These are phyloP conservation scores for Nineta flava DNA, from an alignment of 2,888 invertebrate species.

Conservation along the genomic window DNA sequence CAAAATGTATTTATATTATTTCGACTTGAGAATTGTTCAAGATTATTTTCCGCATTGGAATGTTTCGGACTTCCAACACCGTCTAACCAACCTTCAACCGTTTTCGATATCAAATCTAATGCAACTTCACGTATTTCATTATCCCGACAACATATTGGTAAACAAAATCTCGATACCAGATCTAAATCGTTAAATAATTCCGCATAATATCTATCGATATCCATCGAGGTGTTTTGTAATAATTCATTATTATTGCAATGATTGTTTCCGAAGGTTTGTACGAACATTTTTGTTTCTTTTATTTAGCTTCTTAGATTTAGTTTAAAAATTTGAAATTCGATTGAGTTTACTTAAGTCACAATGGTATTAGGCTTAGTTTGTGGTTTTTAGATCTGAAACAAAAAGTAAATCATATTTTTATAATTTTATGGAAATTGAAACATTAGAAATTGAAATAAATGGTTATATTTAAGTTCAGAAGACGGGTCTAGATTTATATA, in stretches of 20 bases:
- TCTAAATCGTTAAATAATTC: slow-evolving; percentile 27
- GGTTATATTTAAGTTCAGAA: no score
- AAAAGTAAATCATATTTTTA: not conserved
- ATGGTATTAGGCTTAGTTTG: not conserved
- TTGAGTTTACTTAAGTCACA: not conserved
- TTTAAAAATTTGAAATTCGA: not conserved
- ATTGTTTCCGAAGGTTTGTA: slow-evolving; percentile 23
- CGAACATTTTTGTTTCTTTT: slow-evolving; percentile 18
- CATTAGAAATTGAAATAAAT: no score
- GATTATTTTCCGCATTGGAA: slow-evolving; percentile 20
- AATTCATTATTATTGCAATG: slow-evolving; percentile 23
- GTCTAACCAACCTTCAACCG: slow-evolving; percentile 36
- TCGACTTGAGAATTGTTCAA: not conserved
- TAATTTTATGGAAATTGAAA: no score
- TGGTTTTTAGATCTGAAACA: no score
- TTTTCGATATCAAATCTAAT: slow-evolving; percentile 32
- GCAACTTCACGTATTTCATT: slow-evolving; percentile 33
- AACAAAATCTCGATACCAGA: slow-evolving; percentile 32
- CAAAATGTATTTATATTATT: no score
- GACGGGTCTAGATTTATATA: no score
- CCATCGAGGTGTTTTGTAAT: slow-evolving; percentile 14
- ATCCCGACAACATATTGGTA: slow-evolving; percentile 35
- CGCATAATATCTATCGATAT: slow-evolving; percentile 16
- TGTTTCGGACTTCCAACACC: slow-evolving; percentile 33
- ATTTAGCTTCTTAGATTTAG: not conserved